Conservation (phyloP, 1,140 invertebrate species). For the Polyergus mexicanus region DNA sequence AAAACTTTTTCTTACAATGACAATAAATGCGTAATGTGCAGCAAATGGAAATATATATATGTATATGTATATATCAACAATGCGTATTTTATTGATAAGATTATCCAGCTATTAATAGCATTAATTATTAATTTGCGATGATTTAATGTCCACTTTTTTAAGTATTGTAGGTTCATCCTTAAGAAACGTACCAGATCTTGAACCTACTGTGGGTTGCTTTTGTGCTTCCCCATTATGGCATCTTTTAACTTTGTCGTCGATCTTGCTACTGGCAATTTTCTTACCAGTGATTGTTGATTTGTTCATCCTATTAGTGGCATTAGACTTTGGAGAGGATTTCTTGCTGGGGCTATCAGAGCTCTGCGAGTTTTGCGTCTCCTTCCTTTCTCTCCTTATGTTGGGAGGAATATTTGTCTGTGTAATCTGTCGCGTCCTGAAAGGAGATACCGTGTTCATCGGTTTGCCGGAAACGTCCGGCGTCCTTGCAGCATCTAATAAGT, state of each 20-base stretch:
- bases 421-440: conserved; percentile 59
- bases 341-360: conserved; percentile 82
- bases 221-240: conserved; percentile 80
- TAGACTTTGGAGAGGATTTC: conserved; percentile 82
- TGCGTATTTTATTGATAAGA: background rate
- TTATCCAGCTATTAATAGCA: conserved; percentile 29
- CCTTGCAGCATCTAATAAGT: conserved; percentile 83
- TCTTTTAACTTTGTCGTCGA: conserved; percentile 81
- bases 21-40: background rate
- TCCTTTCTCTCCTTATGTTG: conserved; percentile 75
- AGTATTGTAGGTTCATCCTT: conserved; percentile 90
- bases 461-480: conserved; percentile 82
- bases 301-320: conserved; percentile 70
- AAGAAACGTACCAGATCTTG: conserved; percentile 90
- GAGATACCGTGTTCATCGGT: conserved; percentile 64
- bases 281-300: conserved; percentile 63
- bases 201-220: conserved; percentile 84
- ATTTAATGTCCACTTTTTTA: conserved; percentile 85
- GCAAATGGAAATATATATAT: background rate
- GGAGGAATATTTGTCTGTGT: conserved; percentile 55
- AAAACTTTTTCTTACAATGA: background rate
- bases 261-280: conserved; percentile 50
- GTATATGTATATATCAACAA: background rate
- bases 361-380: conserved; percentile 74
- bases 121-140: conserved; percentile 82